Evolutionary conservation across 2,797 vertebrate species (phyloP).

Genomic region (Aeoliscus strigatus): DNA sequence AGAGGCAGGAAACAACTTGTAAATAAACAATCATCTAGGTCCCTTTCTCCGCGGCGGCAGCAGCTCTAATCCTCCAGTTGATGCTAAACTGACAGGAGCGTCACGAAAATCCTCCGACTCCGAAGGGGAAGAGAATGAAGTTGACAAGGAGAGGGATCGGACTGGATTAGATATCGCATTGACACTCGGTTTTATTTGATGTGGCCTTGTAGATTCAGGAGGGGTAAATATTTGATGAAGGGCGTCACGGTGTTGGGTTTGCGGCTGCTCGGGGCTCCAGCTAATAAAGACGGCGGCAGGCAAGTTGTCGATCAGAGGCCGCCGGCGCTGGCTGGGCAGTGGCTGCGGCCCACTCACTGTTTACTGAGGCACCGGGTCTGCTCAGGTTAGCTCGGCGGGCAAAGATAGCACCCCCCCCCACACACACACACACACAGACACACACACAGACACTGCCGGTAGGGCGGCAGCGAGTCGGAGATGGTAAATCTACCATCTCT

Average conservation of each 20-base stretch:
- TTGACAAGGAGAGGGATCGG: constrained; percentile 45
- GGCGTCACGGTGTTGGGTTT: constrained; percentile 41
- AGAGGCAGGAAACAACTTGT: constrained; percentile 38
- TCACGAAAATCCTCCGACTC: constrained; percentile 36
- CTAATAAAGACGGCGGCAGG: constrained; percentile 64
- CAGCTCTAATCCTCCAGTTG: constrained; percentile 46
- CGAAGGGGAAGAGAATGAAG: constrained; percentile 35
- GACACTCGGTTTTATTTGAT: constrained; percentile 56
- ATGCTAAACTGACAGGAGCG: constrained; percentile 62
- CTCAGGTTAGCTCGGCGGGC: constrained; percentile 32
- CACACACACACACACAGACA: constrained; percentile 12
- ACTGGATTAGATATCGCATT: constrained; percentile 58
- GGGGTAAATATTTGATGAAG: constrained; percentile 73
- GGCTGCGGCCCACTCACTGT: constrained; percentile 26
- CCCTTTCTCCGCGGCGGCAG: constrained; percentile 23
- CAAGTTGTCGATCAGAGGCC: constrained; percentile 63
- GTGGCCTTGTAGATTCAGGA: constrained; percentile 51
- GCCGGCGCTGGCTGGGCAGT: constrained; percentile 32
- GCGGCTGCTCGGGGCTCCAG: constrained; percentile 44
- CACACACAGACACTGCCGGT: constrained; percentile 8
- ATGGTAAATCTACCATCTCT: constrained; percentile 68
- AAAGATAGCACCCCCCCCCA: constrained; percentile 22
- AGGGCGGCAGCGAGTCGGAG: constrained; percentile 23
- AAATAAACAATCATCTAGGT: constrained; percentile 59
- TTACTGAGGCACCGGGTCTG: constrained; percentile 43